Evolutionary conservation across 2,888 invertebrate genomes (phyloP), one percentile per base, ranked within the genome.

Genomic region (Troides oblongomaculatus): DNA sequence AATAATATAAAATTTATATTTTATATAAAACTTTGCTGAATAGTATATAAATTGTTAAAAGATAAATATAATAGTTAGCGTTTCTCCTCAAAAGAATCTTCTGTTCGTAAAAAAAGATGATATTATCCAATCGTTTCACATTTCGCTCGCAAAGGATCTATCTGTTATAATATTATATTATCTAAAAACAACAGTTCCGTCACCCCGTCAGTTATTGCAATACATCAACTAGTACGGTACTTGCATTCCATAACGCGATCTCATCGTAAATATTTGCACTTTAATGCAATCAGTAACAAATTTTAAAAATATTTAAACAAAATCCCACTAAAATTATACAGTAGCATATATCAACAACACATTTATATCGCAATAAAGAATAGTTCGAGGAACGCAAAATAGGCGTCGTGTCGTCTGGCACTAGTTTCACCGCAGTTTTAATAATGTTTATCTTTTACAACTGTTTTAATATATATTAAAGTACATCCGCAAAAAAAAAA

Each of bases 321-420:
- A 59, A 50, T 58, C 53, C 65, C 23, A 58, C 36, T 65, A 23
- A 68, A 60, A 64, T 65, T 62, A 36, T 61, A 60, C 46, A 56
- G 61, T 64, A 71, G 59, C 64, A 39, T 66, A 64, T 50, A 66
- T 57, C 53, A 68, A 66, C 71, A 66, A 76, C 74, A 69, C 73
- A 78, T 78, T 77, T 76, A 75, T 74, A 50, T 68, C 76, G 75
- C 75, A 56, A 43, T 67, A 67, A 67, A 67, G 62, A 21, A 70
- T 58, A 66, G 63, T 66, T 66, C 64, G 46, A 62, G 71, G 66
- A 69, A 70, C 74, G 71, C 66, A 71, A 71, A 73, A 74, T 78
- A 76, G 88, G 86, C 87, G 88, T 85, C 87, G 75, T 73, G 71
- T 72, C 77, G 87, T 87, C 87, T 87, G 84, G 83, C 81, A 74